These are phyloP conservation scores for Lasioglossum marginatum DNA, from an alignment of 2,888 invertebrate species.

Conservation along the genomic window DNA sequence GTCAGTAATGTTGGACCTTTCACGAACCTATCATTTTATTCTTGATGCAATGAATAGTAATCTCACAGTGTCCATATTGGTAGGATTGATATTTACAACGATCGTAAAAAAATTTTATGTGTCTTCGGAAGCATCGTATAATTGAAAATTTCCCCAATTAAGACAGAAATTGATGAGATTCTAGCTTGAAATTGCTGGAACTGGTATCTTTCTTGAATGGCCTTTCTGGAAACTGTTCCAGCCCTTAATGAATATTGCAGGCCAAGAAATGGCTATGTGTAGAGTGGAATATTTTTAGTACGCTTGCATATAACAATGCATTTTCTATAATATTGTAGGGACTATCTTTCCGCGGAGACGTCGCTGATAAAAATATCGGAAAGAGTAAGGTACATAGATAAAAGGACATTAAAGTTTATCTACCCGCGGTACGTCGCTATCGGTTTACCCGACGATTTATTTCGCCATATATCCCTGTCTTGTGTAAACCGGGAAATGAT, in stretches of 20 bases:
- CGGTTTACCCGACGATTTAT: conserved; percentile 2
- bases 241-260: neutral
- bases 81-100: no score
- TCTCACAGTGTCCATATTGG: no score
- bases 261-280: neutral
- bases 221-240: neutral
- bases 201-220: neutral
- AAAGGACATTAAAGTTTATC: neutral
- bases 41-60: neutral
- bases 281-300: neutral
- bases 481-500: conserved; percentile 2
- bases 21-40: neutral
- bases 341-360: neutral
- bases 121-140: neutral
- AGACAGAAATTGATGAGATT: neutral
- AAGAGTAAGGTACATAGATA: neutral
- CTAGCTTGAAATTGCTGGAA: neutral
- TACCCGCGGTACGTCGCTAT: neutral
- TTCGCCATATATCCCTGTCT: neutral
- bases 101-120: no score
- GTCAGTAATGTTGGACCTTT: neutral
- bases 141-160: neutral
- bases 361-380: neutral
- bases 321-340: neutral
- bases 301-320: no score